Evolutionary conservation across 2,113 vertebrate genomes (phyloP), one percentile per base, ranked within the genome.

Genomic region (Dolichotis patagonum): DNA sequence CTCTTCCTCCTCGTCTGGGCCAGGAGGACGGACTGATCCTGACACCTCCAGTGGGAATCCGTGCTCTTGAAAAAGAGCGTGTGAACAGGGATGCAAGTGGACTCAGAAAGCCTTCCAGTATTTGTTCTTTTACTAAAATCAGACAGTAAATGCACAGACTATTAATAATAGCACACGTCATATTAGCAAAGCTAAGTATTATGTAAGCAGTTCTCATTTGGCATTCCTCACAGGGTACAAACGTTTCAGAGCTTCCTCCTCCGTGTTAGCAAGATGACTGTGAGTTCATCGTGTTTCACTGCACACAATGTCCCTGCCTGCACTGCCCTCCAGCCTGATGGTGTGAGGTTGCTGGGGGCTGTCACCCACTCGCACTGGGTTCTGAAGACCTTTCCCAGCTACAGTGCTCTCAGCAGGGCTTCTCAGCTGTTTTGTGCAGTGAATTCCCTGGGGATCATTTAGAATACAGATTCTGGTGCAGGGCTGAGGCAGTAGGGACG

Each of bases 1-100:
- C 19, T 69, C 24, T 10, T 58, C 28, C 12, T 28, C n/a, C 10
- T 26, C 16, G 5, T 0, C 11, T 3, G 8, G 32, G 52, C 7
- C 0, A 28, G 49, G 73, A 12, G 19, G 38, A 43, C 3, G 3
- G 54, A 52, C 26, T 63, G 60, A 80, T 16, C 46, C 65, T 9
- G 56, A 35, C 22, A 0, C 11, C 30, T 20, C 43, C 35, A 9
- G 19, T 0, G 41, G 62, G 49, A 67, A 32, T 16, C 1, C 22
- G 13, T 26, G 12, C 86, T 46, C 46, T 26, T 7, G 16, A 30
- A 7, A 41, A 67, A 46, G 63, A 67, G 13, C 12, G 2, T 2
- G 3, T 24, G 28, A 54, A 49, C 24, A 8, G 43, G 41, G 38
- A n/a, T 14, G 49, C 58, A 46, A 5, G n/a, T 22, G n/a, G 30